phyloP scores from a whole-genome alignment of 2,888 invertebrate species.

The Acleris cristana region DNA sequence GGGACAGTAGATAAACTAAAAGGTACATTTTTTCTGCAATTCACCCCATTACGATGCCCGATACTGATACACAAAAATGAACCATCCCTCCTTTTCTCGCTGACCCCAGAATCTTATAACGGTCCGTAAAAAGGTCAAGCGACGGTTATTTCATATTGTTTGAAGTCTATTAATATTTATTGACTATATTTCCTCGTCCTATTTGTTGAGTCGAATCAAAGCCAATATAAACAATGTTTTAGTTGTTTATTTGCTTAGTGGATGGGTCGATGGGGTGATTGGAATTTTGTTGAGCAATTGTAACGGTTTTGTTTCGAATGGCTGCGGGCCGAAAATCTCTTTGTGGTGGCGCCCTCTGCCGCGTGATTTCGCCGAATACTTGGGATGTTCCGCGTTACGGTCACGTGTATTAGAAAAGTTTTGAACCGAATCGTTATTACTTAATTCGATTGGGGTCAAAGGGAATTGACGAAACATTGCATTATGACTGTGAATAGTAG shows the following conservation, averaged over 20 bases:
- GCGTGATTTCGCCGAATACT: conserved; percentile 29
- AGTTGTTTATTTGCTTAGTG: conserved; percentile 38
- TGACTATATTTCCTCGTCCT: conserved; percentile 14
- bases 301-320: conserved; percentile 35
- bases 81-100: background rate
- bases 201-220: conserved; percentile 25
- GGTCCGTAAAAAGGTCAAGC: conserved; percentile 14
- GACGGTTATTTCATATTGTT: conserved; percentile 16
- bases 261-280: conserved; percentile 34
- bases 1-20: too few relatives aligned
- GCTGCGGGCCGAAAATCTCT: conserved; percentile 38
- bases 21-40: too few relatives aligned
- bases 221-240: conserved; percentile 36
- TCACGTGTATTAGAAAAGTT: conserved; percentile 33
- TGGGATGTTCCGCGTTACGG: conserved; percentile 18
- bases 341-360: conserved; percentile 33
- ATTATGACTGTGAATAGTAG: background rate
- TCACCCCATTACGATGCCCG: background rate
- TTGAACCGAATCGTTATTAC: conserved; percentile 5
- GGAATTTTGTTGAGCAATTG: conserved; percentile 40
- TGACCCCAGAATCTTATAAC: conserved; percentile 4
- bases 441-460: background rate
- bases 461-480: background rate
- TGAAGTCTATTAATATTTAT: conserved; percentile 18
- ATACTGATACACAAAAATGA: background rate